Evolutionary conservation across 2,888 invertebrate species (phyloP), one percentile per base, ranked within the genome.

Genomic region (Dysmachus trigonus): DNA sequence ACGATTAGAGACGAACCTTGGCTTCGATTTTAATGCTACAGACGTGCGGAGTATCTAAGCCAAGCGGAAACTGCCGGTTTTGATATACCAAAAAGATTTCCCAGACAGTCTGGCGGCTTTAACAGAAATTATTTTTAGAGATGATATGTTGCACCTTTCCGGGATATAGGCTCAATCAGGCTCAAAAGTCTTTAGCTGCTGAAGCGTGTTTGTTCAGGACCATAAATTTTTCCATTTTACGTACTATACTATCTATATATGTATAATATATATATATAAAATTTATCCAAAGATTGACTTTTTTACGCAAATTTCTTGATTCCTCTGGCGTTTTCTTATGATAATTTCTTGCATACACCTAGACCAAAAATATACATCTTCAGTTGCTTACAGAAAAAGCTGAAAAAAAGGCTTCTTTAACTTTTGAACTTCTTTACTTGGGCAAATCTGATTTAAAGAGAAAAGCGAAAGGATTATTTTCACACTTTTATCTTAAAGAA

Each of bases 91-190:
- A 30, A 79, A 30, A 79, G 51, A 47, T 47, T 79, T 79, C 38
- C 51, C 79, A 79, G 79, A 79, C 79, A 79, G 79, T 51, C 79
- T 79, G 79, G 79, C 79, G 79, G 47, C 79, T 47, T 18, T 51
- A 27, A 41, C n/a, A n/a, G n/a, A 77, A 51, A 79, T 79, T 79
- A 79, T 79, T 79, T 79, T 79, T 79, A 79, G 79, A 79, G 62
- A 27, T 22, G 38, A 27, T 51, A 79, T 18, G 27, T 41, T 79
- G 79, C 51, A 79, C 51, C 79, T 79, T 76, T 35, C 18, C 41
- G 15, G 27, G 38, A 73, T 41, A 76, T 41, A 76, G 76, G n/a
- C 35, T 41, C 33, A 18, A 31, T 53, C 15, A 62, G 0, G 8
- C 27, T 10, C 2, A 62, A 62, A 62, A 10, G 31, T 3, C 31